Conservation (phyloP, 2,113 vertebrate genomes). For the Scophthalmus maximus region DNA sequence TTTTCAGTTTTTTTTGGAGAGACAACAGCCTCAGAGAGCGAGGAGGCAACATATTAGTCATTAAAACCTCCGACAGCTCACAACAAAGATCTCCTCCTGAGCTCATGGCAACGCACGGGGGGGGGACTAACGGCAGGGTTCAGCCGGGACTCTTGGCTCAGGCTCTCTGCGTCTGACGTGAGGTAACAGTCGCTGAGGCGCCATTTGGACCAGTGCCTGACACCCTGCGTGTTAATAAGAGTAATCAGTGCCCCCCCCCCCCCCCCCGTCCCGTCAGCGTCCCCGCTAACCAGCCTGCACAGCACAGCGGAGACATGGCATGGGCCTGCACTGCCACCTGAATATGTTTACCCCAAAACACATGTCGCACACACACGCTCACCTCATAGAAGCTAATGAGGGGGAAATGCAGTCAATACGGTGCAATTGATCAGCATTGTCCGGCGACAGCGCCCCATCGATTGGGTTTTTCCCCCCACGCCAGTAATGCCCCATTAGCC, state of each 20-base stretch:
- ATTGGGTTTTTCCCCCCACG: slow-evolving; percentile 70
- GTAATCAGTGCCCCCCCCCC: slow-evolving; percentile 98
- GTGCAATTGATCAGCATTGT: slow-evolving; percentile 80
- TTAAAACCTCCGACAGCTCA: slow-evolving; percentile 90
- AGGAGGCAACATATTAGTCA: slow-evolving; percentile 85
- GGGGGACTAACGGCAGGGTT: slow-evolving; percentile 88
- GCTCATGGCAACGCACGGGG: slow-evolving; percentile 87
- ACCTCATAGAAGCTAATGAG: slow-evolving; percentile 75
- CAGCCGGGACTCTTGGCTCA: slow-evolving; percentile 91
- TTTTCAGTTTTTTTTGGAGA: slow-evolving; percentile 35
- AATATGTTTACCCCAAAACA: slow-evolving; percentile 89
- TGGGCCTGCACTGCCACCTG: slow-evolving; percentile 74
- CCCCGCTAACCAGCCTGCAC: slow-evolving; percentile 90
- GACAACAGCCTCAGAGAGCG: slow-evolving; percentile 39
- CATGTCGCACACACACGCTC: slow-evolving; percentile 70
- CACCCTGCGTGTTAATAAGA: slow-evolving; percentile 96
- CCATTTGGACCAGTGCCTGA: slow-evolving; percentile 95
- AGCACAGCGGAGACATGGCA: slow-evolving; percentile 92
- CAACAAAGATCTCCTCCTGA: slow-evolving; percentile 93
- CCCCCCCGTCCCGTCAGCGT: too few relatives aligned
- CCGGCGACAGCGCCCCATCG: slow-evolving; percentile 72
- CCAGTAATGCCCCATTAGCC: slow-evolving; percentile 79
- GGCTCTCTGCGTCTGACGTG: slow-evolving; percentile 82
- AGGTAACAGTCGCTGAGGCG: slow-evolving; percentile 90
- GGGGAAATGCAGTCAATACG: slow-evolving; percentile 78